Evolutionary conservation across 2,888 invertebrate genomes (phyloP).

Genomic region (Zootermopsis nevadensis): DNA sequence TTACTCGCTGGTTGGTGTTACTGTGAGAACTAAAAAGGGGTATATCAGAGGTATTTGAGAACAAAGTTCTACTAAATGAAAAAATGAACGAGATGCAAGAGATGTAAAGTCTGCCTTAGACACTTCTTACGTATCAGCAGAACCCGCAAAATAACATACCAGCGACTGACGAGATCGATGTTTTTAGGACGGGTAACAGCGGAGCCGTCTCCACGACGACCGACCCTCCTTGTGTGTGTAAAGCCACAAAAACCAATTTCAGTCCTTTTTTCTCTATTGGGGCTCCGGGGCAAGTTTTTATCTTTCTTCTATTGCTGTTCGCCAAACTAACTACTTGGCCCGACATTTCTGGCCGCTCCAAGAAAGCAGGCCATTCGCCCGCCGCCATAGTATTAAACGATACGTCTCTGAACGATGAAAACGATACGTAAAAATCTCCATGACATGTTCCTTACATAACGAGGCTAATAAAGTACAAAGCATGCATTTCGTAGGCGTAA

Average conservation of each 20-base stretch:
- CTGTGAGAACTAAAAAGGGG: no score
- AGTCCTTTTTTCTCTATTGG: conserved; percentile 21
- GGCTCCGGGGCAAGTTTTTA: conserved; percentile 27
- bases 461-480: no score
- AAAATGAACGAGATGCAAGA: no score
- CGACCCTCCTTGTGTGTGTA: conserved; percentile 6
- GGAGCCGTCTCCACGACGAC: background rate
- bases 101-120: no score
- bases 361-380: background rate
- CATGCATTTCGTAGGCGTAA: no score
- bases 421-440: no score
- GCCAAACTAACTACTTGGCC: background rate
- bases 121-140: background rate
- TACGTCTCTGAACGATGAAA: no score
- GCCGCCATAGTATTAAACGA: background rate
- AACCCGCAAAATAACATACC: no score
- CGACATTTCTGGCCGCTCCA: background rate
- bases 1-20: no score
- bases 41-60: no score
- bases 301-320: background rate
- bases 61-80: no score
- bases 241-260: conserved; percentile 34
- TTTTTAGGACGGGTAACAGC: background rate
- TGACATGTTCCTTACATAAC: no score
- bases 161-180: background rate